Percentiles rank a stretch among this genome's conserved stretches.
Conservation (phyloP, 35 echinoderm and acorn worm genomes). For the Apostichopus japonicus region DNA sequence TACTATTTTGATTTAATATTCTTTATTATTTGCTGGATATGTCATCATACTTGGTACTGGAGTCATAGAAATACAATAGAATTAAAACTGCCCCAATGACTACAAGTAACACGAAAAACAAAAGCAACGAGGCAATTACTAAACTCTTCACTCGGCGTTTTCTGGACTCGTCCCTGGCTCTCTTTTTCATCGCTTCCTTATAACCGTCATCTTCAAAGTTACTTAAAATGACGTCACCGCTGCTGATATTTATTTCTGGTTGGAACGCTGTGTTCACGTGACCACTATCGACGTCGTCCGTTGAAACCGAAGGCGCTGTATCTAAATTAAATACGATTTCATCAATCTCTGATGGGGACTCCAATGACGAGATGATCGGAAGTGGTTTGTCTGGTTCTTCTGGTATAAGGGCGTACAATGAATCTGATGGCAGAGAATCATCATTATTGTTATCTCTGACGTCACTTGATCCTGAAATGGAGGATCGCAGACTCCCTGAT, state of each 20-base stretch:
- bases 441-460: not conserved
- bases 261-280: not conserved
- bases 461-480: not conserved
- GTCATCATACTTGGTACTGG: no score
- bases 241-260: not conserved
- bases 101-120: not conserved
- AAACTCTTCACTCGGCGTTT: not conserved
- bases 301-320: not conserved
- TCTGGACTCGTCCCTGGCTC: not conserved
- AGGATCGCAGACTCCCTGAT: not conserved
- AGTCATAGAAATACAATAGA: no score
- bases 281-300: not conserved
- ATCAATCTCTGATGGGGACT: not conserved
- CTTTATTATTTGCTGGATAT: no score
- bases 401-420: conserved; percentile 23
- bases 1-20: no score
- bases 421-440: not conserved
- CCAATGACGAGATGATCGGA: not conserved
- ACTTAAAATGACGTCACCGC: not conserved
- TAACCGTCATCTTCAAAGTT: conserved; percentile 27
- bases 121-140: not conserved
- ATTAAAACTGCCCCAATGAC: not conserved
- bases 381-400: conserved; percentile 39
- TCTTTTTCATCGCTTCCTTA: not conserved
- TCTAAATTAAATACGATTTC: not conserved